A percentile compares a stretch with the other conserved stretches of the same genome.
Evolutionary conservation across 2,797 vertebrate species (phyloP).

Genomic region (Rhabdomys pumilio): DNA sequence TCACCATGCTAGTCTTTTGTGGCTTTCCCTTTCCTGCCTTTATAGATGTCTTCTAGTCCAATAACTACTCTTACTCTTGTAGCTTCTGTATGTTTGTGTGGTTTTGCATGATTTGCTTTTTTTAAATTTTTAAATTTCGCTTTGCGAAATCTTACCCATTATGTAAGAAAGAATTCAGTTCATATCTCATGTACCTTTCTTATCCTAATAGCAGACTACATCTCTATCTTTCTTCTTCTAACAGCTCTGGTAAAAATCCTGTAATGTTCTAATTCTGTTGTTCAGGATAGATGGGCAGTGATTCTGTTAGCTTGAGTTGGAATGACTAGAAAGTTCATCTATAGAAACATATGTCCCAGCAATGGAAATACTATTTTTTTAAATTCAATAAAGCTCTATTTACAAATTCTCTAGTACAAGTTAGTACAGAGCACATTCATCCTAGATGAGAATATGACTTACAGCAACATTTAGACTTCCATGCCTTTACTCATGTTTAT

Average conservation of each 20-base stretch:
- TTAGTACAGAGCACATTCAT: background rate
- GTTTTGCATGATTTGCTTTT: background rate
- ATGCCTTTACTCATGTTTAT: background rate
- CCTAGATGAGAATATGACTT: background rate
- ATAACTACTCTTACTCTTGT: background rate
- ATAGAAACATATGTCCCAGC: background rate
- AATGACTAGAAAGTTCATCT: conserved; percentile 5
- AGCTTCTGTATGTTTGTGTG: background rate
- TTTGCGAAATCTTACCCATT: background rate
- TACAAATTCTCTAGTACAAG: background rate
- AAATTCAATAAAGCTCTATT: conserved; percentile 39
- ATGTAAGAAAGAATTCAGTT: conserved; percentile 5
- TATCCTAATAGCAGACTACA: background rate
- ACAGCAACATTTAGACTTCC: background rate
- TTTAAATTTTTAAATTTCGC: background rate
- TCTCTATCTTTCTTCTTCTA: background rate
- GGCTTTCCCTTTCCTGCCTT: background rate
- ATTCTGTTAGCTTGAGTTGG: background rate
- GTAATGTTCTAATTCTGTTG: background rate
- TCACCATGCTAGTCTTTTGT: too few relatives aligned
- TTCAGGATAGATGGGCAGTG: background rate
- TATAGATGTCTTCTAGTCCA: background rate
- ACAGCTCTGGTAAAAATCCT: background rate
- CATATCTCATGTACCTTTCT: background rate
- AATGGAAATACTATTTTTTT: conserved; percentile 37